Conservation (phyloP, 2,888 invertebrate species). For the Urechis unicinctus region DNA sequence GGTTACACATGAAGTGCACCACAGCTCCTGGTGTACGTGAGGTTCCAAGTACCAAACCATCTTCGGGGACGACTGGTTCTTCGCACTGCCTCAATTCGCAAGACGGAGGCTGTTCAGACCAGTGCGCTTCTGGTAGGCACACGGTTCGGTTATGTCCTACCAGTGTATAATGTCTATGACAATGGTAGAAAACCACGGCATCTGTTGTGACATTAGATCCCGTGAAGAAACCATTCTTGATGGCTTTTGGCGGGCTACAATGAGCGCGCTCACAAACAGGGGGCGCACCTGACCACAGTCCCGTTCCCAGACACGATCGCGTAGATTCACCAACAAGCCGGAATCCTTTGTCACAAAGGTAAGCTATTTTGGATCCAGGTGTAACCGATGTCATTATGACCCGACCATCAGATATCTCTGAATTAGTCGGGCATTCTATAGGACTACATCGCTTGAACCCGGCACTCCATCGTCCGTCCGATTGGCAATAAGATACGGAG, state of each 20-base stretch:
- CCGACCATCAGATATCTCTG: too few relatives aligned
- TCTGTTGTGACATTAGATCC: background rate
- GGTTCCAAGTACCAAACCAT: background rate
- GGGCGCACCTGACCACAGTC: conserved; percentile 12
- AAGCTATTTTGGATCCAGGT: conserved; percentile 21
- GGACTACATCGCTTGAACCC: too few relatives aligned
- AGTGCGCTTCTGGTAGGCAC: background rate
- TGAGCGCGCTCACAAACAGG: conserved; percentile 27
- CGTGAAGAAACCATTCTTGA: background rate
- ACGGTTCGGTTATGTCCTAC: background rate
- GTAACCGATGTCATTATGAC: too few relatives aligned
- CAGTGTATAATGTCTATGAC: background rate
- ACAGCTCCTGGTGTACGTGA: background rate
- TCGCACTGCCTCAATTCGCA: background rate
- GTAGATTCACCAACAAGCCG: conserved; percentile 27
- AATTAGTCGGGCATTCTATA: too few relatives aligned
- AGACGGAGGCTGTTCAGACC: background rate
- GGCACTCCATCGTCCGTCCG: background rate
- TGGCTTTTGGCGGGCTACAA: conserved; percentile 26
- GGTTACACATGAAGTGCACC: background rate
- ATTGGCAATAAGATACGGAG: background rate
- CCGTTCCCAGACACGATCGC: conserved; percentile 4
- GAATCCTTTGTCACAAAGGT: conserved; percentile 38
- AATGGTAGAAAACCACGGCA: background rate
- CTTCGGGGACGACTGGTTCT: background rate